Percentiles rank a stretch among this genome's conserved stretches.
Conservation (phyloP, 2,888 invertebrate species). For the Chrysolina haemoptera region DNA sequence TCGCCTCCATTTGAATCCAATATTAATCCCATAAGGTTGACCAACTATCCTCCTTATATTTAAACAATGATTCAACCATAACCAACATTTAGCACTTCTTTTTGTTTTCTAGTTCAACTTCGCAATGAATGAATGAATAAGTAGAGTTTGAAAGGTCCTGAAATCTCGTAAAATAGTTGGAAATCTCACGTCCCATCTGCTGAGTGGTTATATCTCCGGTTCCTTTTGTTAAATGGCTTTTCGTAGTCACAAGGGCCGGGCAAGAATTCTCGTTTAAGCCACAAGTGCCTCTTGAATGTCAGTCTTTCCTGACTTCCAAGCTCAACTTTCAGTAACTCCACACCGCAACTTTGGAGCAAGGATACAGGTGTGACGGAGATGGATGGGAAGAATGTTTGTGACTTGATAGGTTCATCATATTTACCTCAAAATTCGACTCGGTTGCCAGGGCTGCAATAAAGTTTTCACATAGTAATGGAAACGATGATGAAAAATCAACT, state of each 20-base stretch:
- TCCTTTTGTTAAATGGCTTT: slow-evolving; percentile 22
- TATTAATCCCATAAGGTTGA: no score
- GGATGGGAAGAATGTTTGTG: slow-evolving; percentile 13
- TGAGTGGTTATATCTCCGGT: slow-evolving; percentile 16
- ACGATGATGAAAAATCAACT: no score
- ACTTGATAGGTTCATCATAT: slow-evolving; percentile 1
- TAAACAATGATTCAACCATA: background rate
- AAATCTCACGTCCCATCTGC: slow-evolving; percentile 8
- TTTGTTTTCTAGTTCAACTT: background rate
- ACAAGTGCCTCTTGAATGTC: slow-evolving; percentile 35
- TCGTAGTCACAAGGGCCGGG: slow-evolving; percentile 16
- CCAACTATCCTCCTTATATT: no score
- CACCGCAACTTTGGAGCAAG: slow-evolving; percentile 6
- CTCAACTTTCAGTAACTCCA: slow-evolving; percentile 15
- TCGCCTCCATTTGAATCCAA: no score
- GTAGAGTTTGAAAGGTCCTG: background rate
- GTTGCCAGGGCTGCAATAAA: no score
- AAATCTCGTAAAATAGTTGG: slow-evolving; percentile 20
- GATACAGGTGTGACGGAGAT: slow-evolving; percentile 4
- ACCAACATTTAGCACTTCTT: background rate
- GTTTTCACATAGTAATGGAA: no score
- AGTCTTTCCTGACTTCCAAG: slow-evolving; percentile 11
- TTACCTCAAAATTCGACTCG: no score
- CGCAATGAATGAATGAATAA: slow-evolving; percentile 17
- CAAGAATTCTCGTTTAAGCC: slow-evolving; percentile 33